phyloP scores from a whole-genome alignment of 2,888 invertebrate species.

The Punctoribates punctum region DNA sequence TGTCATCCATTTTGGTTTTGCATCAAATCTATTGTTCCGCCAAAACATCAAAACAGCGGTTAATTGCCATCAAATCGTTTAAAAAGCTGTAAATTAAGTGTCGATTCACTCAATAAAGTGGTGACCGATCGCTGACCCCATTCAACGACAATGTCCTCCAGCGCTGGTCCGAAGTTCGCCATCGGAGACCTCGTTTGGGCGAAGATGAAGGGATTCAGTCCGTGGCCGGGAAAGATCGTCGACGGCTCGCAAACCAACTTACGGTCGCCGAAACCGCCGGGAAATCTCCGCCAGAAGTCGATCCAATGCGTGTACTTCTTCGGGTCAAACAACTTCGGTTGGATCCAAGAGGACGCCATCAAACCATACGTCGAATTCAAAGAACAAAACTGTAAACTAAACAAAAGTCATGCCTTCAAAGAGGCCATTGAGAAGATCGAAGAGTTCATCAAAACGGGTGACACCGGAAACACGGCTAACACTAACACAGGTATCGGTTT shows the following conservation, averaged over 20 bases:
- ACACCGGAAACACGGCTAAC: neutral
- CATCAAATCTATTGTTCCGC: slow-evolving; percentile 31
- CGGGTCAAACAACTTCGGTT: slow-evolving; percentile 59
- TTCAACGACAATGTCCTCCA: neutral
- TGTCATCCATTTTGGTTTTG: slow-evolving; percentile 28
- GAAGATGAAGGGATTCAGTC: slow-evolving; percentile 46
- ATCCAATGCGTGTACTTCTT: slow-evolving; percentile 47
- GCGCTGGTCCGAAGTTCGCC: slow-evolving; percentile 36
- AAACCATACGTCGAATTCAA: slow-evolving; percentile 73
- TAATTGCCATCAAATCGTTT: neutral
- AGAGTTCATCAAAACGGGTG: slow-evolving; percentile 69
- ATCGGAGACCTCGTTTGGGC: slow-evolving; percentile 47
- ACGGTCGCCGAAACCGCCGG: slow-evolving; percentile 38
- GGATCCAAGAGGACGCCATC: slow-evolving; percentile 80
- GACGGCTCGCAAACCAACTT: slow-evolving; percentile 40
- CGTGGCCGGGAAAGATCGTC: slow-evolving; percentile 46
- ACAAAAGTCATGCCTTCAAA: slow-evolving; percentile 70
- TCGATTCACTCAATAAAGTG: neutral
- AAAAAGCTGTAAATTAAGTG: neutral
- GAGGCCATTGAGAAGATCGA: slow-evolving; percentile 76
- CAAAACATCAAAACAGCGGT: slow-evolving; percentile 20
- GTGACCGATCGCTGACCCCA: neutral
- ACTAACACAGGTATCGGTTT: slow-evolving; percentile 14
- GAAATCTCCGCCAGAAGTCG: slow-evolving; percentile 42
- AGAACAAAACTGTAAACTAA: slow-evolving; percentile 69